Evolutionary conservation across 1,140 invertebrate genomes (phyloP).

Genomic region (Neodiprion virginianus): DNA sequence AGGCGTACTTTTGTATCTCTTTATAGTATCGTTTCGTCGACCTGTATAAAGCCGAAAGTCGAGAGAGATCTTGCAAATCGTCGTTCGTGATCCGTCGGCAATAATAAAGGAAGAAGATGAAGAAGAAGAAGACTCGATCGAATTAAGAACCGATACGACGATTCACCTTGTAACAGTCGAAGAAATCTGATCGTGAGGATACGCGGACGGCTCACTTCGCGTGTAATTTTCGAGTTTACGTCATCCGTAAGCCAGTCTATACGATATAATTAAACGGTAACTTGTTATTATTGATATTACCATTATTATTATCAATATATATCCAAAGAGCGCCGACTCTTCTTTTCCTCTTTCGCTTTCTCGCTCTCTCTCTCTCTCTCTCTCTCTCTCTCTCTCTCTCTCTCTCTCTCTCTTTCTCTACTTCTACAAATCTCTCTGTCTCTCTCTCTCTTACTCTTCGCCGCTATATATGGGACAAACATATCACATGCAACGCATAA

Average conservation of each 20-base stretch:
- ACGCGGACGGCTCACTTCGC: too few species aligned
- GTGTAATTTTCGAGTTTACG: too few species aligned
- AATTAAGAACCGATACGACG: background rate
- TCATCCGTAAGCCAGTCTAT: background rate
- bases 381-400: background rate
- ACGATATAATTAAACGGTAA: background rate
- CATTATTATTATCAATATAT: background rate
- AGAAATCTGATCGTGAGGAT: background rate
- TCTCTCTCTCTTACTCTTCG: background rate
- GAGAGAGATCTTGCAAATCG: background rate
- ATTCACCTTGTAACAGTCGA: background rate
- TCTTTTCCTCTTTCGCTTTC: background rate
- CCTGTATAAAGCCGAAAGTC: background rate
- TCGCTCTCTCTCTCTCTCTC: background rate
- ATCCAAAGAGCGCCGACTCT: background rate
- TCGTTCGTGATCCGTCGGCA: background rate
- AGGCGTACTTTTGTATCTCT: background rate
- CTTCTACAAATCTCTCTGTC: background rate
- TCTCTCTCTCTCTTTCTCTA: background rate
- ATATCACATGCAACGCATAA: background rate
- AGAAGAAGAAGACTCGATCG: too few species aligned
- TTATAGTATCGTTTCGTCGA: too few species aligned
- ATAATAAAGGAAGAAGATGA: too few species aligned
- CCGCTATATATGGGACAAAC: background rate
- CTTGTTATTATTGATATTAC: background rate